phyloP scores from a whole-genome alignment of 2,888 invertebrate genomes.

The Lycia hirtaria region DNA sequence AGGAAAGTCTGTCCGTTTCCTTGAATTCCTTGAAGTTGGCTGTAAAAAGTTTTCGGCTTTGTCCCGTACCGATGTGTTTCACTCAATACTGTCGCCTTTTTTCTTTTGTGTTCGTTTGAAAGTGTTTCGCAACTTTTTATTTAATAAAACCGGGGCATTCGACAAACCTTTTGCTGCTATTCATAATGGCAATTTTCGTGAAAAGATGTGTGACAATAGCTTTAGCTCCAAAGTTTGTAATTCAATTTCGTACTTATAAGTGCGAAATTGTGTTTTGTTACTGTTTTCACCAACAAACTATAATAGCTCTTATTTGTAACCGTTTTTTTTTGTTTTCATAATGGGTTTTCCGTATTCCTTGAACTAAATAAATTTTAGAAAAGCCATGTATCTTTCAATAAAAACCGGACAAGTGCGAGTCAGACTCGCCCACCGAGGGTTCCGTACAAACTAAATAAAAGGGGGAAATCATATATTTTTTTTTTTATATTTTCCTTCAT shows the following conservation, averaged over 20 bases:
- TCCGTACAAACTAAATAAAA: no score
- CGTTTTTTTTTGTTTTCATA: background rate
- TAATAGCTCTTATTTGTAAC: background rate
- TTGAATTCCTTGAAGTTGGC: slow-evolving; percentile 34
- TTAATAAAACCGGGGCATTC: slow-evolving; percentile 23
- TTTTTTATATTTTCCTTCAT: no score
- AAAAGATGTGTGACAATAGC: background rate
- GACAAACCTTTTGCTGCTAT: slow-evolving; percentile 24
- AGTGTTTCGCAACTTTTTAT: slow-evolving; percentile 41
- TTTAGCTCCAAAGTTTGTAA: background rate
- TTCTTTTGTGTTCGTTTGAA: slow-evolving; percentile 44
- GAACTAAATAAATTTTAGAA: no score
- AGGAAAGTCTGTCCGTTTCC: slow-evolving; percentile 27
- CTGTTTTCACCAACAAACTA: no score
- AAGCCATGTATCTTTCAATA: no score
- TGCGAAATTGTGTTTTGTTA: no score
- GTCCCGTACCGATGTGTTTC: slow-evolving; percentile 37
- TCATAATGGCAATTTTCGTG: slow-evolving; percentile 3
- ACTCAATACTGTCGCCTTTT: slow-evolving; percentile 39
- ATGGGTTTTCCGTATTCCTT: no score
- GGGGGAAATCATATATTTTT: no score
- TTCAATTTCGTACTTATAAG: background rate
- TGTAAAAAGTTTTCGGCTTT: slow-evolving; percentile 37
- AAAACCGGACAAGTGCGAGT: no score
- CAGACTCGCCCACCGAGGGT: no score